Percentiles rank a stretch among this genome's conserved stretches.
These are phyloP conservation scores for Amazona guildingii DNA, from an alignment of 2,113 vertebrate genomes.

Conservation along the genomic window DNA sequence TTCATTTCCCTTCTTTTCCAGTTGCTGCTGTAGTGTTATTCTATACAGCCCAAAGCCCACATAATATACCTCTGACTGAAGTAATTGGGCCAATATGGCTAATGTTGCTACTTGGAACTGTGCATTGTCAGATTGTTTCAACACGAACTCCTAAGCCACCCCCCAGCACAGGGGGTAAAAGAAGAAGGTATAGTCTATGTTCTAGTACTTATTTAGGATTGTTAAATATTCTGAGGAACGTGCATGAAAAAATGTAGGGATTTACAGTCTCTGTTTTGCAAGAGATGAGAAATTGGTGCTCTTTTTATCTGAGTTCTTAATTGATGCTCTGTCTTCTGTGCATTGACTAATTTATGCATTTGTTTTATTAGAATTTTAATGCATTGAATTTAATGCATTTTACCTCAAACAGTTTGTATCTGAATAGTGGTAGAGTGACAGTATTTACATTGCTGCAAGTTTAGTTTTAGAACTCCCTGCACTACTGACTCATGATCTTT, in stretches of 20 bases:
- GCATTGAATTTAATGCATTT: background rate
- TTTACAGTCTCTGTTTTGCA: background rate
- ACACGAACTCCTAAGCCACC: constrained; percentile 91
- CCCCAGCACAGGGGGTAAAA: constrained; percentile 84
- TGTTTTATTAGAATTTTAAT: background rate
- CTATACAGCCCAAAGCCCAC: constrained; percentile 80
- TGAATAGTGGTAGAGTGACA: background rate
- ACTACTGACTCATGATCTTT: background rate
- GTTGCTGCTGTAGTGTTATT: constrained; percentile 89
- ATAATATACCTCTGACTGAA: constrained; percentile 92
- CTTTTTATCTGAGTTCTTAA: background rate
- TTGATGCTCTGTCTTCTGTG: background rate
- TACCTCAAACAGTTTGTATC: background rate
- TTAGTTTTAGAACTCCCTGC: background rate
- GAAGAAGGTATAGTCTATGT: constrained; percentile 83
- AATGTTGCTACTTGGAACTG: constrained; percentile 96
- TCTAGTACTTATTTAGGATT: background rate
- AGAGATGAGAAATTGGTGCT: background rate
- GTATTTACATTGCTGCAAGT: background rate
- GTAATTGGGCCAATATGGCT: constrained; percentile 92
- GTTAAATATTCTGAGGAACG: background rate
- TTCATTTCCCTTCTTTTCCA: constrained; percentile 69
- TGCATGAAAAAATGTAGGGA: background rate
- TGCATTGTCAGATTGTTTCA: constrained; percentile 99
- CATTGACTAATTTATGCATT: background rate